Conservation (phyloP, 2,113 vertebrate genomes). For the Trichechus manatus region DNA sequence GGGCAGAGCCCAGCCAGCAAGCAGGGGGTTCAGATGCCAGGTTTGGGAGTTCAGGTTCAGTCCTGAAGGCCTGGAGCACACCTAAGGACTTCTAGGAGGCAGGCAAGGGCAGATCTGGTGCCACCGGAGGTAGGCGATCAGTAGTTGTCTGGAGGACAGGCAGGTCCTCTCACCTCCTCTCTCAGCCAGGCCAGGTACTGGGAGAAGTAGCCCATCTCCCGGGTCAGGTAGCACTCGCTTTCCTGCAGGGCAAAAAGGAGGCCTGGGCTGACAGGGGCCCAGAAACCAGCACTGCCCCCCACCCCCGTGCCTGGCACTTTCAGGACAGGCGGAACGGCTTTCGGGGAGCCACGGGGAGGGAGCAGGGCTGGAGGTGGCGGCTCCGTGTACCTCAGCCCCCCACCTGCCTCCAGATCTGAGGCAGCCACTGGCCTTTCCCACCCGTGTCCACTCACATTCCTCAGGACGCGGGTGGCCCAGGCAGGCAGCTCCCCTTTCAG, state of each 20-base stretch:
- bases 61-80: background rate
- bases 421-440: too few relatives aligned
- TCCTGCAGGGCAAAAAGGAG: slow-evolving; percentile 82
- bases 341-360: background rate
- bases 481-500: slow-evolving; percentile 80
- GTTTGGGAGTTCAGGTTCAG: background rate
- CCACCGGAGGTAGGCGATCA: fast-evolving
- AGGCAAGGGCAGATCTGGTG: background rate
- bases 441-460: slow-evolving; percentile 81
- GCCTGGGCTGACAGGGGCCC: background rate
- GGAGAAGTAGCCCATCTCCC: slow-evolving; percentile 83
- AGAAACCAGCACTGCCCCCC: fast-evolving
- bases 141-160: background rate
- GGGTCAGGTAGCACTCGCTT: slow-evolving; percentile 84
- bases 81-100: background rate
- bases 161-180: slow-evolving; percentile 84
- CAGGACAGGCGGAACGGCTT: background rate
- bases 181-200: slow-evolving; percentile 88
- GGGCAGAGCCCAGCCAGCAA: background rate
- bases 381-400: background rate
- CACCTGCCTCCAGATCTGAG: background rate
- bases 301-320: background rate
- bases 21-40: background rate
- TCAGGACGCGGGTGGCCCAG: slow-evolving; percentile 81
- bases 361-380: background rate